phyloP scores from a whole-genome alignment of 2,888 invertebrate genomes.

The Drosophila cognata region DNA sequence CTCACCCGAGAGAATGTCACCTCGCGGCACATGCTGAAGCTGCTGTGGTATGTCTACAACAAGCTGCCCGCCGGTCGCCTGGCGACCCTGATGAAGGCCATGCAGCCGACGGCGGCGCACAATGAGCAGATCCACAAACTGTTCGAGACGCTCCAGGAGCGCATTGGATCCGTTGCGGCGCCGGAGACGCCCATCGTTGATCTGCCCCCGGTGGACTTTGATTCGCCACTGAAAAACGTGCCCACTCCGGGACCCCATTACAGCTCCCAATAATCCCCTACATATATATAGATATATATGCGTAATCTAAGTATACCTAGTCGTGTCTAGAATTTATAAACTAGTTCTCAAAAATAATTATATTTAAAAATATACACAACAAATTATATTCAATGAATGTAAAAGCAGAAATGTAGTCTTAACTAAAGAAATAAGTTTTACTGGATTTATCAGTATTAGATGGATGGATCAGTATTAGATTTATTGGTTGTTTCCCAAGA shows the following conservation, averaged over 20 bases:
- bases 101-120: conserved; percentile 88
- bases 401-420: neutral
- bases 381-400: neutral
- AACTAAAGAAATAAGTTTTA: neutral
- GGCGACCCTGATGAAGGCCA: conserved; percentile 85
- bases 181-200: conserved; percentile 88
- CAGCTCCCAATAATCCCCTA: conserved; percentile 56
- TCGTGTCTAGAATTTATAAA: conserved; percentile 12
- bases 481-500: too few species aligned
- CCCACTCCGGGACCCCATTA: conserved; percentile 92
- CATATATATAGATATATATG: neutral
- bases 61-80: conserved; percentile 90
- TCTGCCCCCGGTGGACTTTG: conserved; percentile 90
- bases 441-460: neutral
- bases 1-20: conserved; percentile 95
- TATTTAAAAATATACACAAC: neutral
- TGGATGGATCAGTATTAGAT: neutral
- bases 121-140: conserved; percentile 93
- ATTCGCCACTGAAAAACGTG: conserved; percentile 94
- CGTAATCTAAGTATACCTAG: conserved; percentile 12
- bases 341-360: neutral
- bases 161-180: conserved; percentile 88
- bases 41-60: conserved; percentile 93
- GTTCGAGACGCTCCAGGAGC: conserved; percentile 91
- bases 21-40: conserved; percentile 92